Percentiles rank a stretch among this genome's conserved stretches.
These are phyloP conservation scores for Spilosoma lubricipeda DNA, from an alignment of 2,888 invertebrate species.

Conservation along the genomic window DNA sequence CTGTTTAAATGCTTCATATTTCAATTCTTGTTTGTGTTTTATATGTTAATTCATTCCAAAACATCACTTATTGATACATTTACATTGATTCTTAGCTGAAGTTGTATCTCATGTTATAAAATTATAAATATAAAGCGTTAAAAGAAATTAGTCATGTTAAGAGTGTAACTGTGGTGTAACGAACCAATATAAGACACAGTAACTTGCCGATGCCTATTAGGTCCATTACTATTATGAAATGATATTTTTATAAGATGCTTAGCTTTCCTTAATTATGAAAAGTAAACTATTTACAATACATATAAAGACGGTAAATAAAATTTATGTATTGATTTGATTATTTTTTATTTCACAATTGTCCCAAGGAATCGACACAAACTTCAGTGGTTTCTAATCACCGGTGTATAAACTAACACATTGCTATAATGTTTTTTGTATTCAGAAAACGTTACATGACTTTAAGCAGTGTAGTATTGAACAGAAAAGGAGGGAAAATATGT, in stretches of 20 bases:
- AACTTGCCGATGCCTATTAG: slow-evolving; percentile 74
- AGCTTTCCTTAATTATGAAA: slow-evolving; percentile 83
- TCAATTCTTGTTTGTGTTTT: slow-evolving; percentile 50
- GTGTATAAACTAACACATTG: background rate
- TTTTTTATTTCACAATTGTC: slow-evolving; percentile 28
- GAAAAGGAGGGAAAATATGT: no score
- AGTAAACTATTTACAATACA: slow-evolving; percentile 83
- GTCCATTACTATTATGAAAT: slow-evolving; percentile 75
- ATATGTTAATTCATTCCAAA: slow-evolving; percentile 67
- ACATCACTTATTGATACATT: slow-evolving; percentile 23
- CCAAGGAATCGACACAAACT: background rate
- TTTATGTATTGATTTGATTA: slow-evolving; percentile 73
- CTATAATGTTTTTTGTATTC: no score
- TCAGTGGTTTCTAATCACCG: background rate
- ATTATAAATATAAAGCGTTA: slow-evolving; percentile 13
- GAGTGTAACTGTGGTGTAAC: slow-evolving; percentile 53
- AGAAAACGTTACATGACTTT: no score
- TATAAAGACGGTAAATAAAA: slow-evolving; percentile 80
- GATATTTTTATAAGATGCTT: slow-evolving; percentile 86
- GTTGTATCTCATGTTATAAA: background rate
- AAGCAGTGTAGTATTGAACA: no score
- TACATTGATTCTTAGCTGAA: slow-evolving; percentile 25
- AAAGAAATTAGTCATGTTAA: slow-evolving; percentile 47
- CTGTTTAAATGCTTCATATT: slow-evolving; percentile 52
- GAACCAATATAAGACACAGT: slow-evolving; percentile 54